Conservation (phyloP, 1,140 invertebrate genomes). For the Trichomalopsis sarcophagae region DNA sequence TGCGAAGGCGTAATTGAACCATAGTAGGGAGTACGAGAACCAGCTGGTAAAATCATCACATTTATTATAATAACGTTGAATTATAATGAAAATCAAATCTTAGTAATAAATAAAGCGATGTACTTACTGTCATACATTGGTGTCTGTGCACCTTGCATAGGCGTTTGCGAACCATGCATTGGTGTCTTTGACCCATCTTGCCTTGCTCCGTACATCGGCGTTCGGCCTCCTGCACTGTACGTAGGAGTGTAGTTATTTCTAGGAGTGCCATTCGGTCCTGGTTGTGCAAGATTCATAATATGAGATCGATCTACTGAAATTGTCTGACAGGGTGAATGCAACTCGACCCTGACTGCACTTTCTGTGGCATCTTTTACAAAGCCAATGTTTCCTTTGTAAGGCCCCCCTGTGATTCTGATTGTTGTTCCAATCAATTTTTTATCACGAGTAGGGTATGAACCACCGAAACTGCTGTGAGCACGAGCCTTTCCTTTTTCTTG, state of each 20-base stretch:
- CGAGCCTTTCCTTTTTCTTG: slow-evolving; percentile 60
- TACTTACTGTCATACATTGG: slow-evolving; percentile 86
- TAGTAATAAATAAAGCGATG: background rate
- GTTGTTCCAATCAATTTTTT: slow-evolving; percentile 96
- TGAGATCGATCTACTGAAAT: slow-evolving; percentile 97
- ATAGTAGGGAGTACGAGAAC: slow-evolving; percentile 93
- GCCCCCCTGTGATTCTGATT: slow-evolving; percentile 97
- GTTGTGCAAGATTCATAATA: slow-evolving; percentile 83
- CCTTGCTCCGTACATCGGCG: slow-evolving; percentile 88
- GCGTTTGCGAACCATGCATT: slow-evolving; percentile 91
- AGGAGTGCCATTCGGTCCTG: slow-evolving; percentile 74
- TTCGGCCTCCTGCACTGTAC: slow-evolving; percentile 81
- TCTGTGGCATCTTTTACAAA: slow-evolving; percentile 97
- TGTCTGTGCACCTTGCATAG: slow-evolving; percentile 88
- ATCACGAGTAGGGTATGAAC: slow-evolving; percentile 84
- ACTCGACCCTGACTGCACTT: slow-evolving; percentile 93
- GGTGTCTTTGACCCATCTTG: slow-evolving; percentile 87
- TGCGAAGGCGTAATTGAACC: slow-evolving; percentile 94
- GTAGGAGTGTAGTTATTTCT: slow-evolving; percentile 79
- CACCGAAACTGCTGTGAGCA: slow-evolving; percentile 75
- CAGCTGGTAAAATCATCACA: slow-evolving; percentile 71
- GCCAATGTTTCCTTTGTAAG: slow-evolving; percentile 91
- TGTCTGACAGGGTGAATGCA: slow-evolving; percentile 97
- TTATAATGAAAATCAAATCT: slow-evolving; percentile 11
- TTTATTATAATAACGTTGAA: background rate